A percentile compares a stretch with the other conserved stretches of the same genome.
These are phyloP conservation scores for Eretmocerus hayati DNA, from an alignment of 2,888 invertebrate genomes.

Conservation along the genomic window DNA sequence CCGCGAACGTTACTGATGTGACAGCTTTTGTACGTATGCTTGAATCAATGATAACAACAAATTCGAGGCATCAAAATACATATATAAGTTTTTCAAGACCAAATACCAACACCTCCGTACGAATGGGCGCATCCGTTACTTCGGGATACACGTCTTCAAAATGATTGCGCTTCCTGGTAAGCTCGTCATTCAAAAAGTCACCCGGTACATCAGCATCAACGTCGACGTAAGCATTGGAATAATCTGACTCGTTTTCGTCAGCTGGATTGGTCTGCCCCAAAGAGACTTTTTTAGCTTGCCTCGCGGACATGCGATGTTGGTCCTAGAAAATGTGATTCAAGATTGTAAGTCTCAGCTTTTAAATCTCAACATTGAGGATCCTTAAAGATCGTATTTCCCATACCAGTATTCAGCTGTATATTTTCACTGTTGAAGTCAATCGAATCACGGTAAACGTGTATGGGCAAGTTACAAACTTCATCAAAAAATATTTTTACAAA, in stretches of 20 bases:
- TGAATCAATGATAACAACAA: too few species aligned
- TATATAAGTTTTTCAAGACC: too few species aligned
- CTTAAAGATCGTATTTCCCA: not conserved
- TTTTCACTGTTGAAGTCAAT: too few species aligned
- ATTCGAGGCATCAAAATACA: too few species aligned
- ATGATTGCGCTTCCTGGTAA: not conserved
- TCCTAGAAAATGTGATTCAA: not conserved
- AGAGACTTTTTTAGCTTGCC: conserved; percentile 4
- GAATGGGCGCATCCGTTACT: too few species aligned
- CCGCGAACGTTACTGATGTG: too few species aligned
- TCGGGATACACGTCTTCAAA: conserved; percentile 20
- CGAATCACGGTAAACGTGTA: too few species aligned
- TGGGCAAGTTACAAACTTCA: too few species aligned
- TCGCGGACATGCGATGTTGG: not conserved
- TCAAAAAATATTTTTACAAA: too few species aligned
- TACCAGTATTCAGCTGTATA: not conserved
- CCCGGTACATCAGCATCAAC: conserved; percentile 5
- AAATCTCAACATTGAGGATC: not conserved
- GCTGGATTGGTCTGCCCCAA: conserved; percentile 8
- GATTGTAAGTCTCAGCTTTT: too few species aligned
- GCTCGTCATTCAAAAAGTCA: conserved; percentile 3
- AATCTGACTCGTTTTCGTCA: conserved; percentile 15
- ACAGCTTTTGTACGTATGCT: too few species aligned
- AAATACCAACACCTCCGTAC: too few species aligned
- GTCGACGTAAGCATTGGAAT: conserved; percentile 9